These are phyloP conservation scores for Tylochromis polylepis DNA, from an alignment of 2,113 vertebrate genomes.

Conservation along the genomic window DNA sequence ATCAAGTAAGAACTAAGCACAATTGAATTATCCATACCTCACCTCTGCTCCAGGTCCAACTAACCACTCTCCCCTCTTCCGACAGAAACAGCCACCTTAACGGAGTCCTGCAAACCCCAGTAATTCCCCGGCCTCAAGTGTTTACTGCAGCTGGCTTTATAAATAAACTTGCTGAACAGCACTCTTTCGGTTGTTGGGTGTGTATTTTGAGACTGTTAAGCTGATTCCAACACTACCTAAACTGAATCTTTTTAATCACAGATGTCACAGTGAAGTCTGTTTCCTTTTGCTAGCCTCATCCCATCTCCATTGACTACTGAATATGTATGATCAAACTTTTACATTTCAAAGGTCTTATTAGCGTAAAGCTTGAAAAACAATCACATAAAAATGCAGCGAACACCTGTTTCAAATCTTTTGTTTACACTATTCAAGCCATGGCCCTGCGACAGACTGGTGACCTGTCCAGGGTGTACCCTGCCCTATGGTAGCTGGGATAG, in stretches of 20 bases:
- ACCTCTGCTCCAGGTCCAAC: not conserved
- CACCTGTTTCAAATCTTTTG: not conserved
- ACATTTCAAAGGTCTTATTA: not conserved
- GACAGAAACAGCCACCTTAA: not conserved
- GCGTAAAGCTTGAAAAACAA: not conserved
- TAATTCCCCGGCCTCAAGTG: not conserved
- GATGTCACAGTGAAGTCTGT: not conserved
- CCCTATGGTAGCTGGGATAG: not conserved
- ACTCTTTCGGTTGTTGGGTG: not conserved
- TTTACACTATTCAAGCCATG: not conserved
- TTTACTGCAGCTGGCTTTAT: not conserved
- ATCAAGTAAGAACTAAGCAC: not conserved
- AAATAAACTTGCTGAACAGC: not conserved
- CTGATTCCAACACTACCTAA: not conserved
- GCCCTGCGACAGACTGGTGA: not conserved
- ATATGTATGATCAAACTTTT: not conserved
- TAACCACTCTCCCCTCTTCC: not conserved
- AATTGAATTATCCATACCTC: not conserved
- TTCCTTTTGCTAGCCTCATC: not conserved
- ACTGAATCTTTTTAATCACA: not conserved
- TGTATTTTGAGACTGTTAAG: not conserved
- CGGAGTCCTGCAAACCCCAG: not conserved
- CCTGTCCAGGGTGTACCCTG: not conserved
- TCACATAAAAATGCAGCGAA: not conserved
- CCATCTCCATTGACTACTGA: not conserved